These are phyloP conservation scores for Amphiprion percula DNA, from an alignment of 2,113 vertebrate genomes.

Conservation along the genomic window DNA sequence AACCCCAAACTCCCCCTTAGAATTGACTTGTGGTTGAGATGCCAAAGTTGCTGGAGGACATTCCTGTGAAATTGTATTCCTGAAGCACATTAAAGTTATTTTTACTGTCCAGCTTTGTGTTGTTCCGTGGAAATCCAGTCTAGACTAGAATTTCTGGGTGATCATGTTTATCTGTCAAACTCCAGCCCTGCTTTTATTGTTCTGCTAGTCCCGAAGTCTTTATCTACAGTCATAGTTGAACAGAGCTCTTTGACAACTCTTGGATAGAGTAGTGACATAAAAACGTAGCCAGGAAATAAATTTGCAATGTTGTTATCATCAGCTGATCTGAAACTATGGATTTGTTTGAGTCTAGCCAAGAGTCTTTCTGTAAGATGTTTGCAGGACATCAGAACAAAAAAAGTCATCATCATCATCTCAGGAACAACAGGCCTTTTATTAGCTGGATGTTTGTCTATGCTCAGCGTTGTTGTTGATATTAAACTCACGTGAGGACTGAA, in stretches of 20 bases:
- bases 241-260: slow-evolving; percentile 7
- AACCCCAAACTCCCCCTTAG: neutral
- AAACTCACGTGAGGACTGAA: slow-evolving; percentile 36
- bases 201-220: neutral
- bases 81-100: slow-evolving; percentile 6
- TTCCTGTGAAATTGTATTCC: neutral
- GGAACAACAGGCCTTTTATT: slow-evolving; percentile 39
- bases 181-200: slow-evolving; percentile 10
- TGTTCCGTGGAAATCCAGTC: neutral
- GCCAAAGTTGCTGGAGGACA: neutral
- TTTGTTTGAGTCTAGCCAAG: too few relatives aligned
- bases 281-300: slow-evolving; percentile 1
- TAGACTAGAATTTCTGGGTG: neutral
- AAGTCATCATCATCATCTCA: slow-evolving; percentile 8
- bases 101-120: neutral
- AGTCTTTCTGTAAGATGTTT: slow-evolving; percentile 22
- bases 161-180: slow-evolving; percentile 15
- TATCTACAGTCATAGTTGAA: slow-evolving; percentile 1
- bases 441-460: slow-evolving; percentile 18
- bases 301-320: neutral
- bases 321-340: neutral
- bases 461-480: slow-evolving; percentile 32
- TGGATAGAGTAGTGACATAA: neutral
- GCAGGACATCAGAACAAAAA: slow-evolving; percentile 22
- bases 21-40: neutral